These are phyloP conservation scores for Drosophila nr. medialis DNA, from an alignment of 2,888 invertebrate genomes.

Conservation along the genomic window DNA sequence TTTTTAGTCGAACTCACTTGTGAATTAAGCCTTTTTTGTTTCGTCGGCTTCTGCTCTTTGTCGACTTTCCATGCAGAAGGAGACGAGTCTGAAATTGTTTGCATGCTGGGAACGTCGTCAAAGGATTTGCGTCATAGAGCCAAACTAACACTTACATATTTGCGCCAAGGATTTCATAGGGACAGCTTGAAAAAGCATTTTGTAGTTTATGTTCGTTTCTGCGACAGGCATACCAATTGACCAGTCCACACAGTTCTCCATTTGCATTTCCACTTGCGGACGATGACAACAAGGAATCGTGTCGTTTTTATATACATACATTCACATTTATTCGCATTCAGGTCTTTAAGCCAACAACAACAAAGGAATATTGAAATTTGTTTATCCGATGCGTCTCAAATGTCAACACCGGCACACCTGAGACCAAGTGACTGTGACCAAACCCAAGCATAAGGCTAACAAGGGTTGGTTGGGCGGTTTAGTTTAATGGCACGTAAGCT, in stretches of 20 bases:
- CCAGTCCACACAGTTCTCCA: neutral
- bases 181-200: constrained; percentile 50
- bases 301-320: neutral
- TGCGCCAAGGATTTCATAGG: constrained; percentile 23
- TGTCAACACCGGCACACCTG: constrained; percentile 17
- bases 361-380: constrained; percentile 18
- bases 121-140: constrained; percentile 53
- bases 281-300: neutral
- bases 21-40: neutral
- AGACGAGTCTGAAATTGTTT: constrained; percentile 29
- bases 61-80: constrained; percentile 30
- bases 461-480: constrained; percentile 16
- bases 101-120: constrained; percentile 50
- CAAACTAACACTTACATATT: constrained; percentile 12
- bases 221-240: constrained; percentile 30
- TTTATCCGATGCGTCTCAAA: constrained; percentile 21
- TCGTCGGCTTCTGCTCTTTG: constrained; percentile 39
- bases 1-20: neutral
- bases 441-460: constrained; percentile 9
- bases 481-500: constrained; percentile 51
- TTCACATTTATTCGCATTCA: too few species aligned
- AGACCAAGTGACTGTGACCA: constrained; percentile 18
- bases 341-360: neutral
- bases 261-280: neutral
- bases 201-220: constrained; percentile 30